These are phyloP conservation scores for Macrosiphum euphorbiae DNA, from an alignment of 2,888 invertebrate genomes.

Conservation along the genomic window DNA sequence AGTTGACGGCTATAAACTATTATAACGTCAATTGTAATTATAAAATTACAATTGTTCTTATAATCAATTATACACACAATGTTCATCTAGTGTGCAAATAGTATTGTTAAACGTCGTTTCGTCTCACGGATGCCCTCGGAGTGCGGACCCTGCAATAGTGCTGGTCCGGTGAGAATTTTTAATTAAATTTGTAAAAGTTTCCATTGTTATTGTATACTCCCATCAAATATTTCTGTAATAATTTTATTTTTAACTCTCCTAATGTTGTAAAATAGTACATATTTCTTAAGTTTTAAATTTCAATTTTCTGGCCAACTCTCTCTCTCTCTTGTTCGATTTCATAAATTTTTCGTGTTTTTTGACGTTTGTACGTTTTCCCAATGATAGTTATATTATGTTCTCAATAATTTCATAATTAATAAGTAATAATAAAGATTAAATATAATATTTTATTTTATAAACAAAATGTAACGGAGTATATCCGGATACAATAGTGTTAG, in stretches of 20 bases:
- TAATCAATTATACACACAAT: neutral
- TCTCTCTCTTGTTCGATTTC: neutral
- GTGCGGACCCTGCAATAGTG: neutral
- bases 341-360: neutral
- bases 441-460: conserved; percentile 7
- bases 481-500: neutral
- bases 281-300: neutral
- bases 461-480: neutral
- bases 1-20: neutral
- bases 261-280: neutral
- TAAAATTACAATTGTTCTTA: neutral
- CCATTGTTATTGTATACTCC: conserved; percentile 37
- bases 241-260: conserved; percentile 1
- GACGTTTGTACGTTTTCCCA: neutral
- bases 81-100: neutral
- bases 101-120: neutral
- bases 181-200: conserved; percentile 35
- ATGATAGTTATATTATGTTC: neutral
- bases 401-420: neutral
- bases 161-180: conserved; percentile 2
- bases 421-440: neutral
- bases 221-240: neutral
- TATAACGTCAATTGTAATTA: neutral
- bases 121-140: neutral
- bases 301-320: conserved; percentile 18